Evolutionary conservation across 2,113 vertebrate species (phyloP).

Genomic region (Stigmatopora argus): DNA sequence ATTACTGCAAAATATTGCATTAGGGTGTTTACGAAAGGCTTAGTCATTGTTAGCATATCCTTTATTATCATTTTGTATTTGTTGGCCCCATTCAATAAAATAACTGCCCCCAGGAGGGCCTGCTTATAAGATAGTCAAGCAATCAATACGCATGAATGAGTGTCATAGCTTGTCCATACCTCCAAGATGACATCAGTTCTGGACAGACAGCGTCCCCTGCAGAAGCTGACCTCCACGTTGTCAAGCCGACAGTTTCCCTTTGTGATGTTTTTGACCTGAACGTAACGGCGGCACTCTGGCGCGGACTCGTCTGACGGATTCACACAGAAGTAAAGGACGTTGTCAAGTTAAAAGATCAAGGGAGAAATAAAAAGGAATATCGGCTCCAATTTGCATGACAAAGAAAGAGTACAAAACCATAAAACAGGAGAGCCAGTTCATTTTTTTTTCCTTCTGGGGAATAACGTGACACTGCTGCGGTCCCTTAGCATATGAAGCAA

Average conservation of each 20-base stretch:
- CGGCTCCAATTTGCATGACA: constrained; percentile 17
- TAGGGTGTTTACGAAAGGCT: too few relatives aligned
- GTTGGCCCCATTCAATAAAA: background rate
- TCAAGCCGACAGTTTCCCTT: constrained; percentile 79
- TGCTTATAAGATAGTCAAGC: background rate
- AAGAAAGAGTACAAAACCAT: constrained; percentile 6
- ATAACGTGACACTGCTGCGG: constrained; percentile 38
- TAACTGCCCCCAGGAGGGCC: background rate
- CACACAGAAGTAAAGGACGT: background rate
- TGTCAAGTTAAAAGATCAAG: background rate
- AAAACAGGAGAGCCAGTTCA: constrained; percentile 3
- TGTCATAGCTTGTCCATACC: constrained; percentile 54
- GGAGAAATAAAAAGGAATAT: background rate
- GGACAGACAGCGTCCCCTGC: constrained; percentile 78
- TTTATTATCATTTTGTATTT: too few relatives aligned
- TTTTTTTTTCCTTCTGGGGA: constrained; percentile 6
- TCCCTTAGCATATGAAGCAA: constrained; percentile 31
- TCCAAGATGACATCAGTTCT: constrained; percentile 79
- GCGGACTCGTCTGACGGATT: constrained; percentile 58
- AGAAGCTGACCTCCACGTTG: constrained; percentile 83
- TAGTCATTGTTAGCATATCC: too few relatives aligned
- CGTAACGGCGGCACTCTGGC: constrained; percentile 70
- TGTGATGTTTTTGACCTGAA: constrained; percentile 80
- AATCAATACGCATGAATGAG: background rate
- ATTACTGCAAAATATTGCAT: too few relatives aligned